Percentiles rank a stretch among this genome's conserved stretches.
Evolutionary conservation across 2,797 vertebrate species (phyloP).

Genomic region (Anguilla pacifica): DNA sequence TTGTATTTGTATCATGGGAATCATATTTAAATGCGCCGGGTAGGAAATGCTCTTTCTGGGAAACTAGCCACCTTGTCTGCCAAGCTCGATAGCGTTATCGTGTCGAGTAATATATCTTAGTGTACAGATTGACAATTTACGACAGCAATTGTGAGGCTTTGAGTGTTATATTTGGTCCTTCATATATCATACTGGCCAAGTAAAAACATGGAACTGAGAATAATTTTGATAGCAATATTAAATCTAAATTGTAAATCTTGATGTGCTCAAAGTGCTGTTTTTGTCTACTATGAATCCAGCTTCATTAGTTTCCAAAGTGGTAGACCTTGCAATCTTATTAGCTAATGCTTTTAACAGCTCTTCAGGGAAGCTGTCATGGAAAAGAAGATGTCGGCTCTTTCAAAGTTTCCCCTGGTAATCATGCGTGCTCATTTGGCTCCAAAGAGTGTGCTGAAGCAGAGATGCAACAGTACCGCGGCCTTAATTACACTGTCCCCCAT

Average conservation of each 20-base stretch:
- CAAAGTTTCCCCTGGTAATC: conserved; percentile 34
- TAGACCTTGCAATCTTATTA: not conserved
- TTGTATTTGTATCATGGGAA: not conserved
- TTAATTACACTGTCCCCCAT: conserved; percentile 42
- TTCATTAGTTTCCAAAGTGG: not conserved
- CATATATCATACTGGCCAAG: not conserved
- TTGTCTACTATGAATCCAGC: not conserved
- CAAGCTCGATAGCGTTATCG: not conserved
- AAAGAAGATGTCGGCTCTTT: conserved; percentile 42
- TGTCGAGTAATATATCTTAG: not conserved
- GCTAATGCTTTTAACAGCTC: not conserved
- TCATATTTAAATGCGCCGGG: not conserved
- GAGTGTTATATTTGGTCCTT: not conserved
- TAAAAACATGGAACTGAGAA: not conserved
- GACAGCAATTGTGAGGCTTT: not conserved
- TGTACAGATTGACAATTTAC: not conserved
- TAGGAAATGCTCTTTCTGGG: not conserved
- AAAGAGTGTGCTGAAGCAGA: conserved; percentile 32
- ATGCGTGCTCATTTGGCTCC: conserved; percentile 27
- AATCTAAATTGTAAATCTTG: not conserved
- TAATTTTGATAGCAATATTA: not conserved
- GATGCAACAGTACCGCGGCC: conserved; percentile 32
- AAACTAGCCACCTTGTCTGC: not conserved
- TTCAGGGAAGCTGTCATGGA: conserved; percentile 7
- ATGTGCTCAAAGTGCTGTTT: conserved; percentile 7